phyloP scores from a whole-genome alignment of 2,888 invertebrate genomes.

The Hyalella azteca region DNA sequence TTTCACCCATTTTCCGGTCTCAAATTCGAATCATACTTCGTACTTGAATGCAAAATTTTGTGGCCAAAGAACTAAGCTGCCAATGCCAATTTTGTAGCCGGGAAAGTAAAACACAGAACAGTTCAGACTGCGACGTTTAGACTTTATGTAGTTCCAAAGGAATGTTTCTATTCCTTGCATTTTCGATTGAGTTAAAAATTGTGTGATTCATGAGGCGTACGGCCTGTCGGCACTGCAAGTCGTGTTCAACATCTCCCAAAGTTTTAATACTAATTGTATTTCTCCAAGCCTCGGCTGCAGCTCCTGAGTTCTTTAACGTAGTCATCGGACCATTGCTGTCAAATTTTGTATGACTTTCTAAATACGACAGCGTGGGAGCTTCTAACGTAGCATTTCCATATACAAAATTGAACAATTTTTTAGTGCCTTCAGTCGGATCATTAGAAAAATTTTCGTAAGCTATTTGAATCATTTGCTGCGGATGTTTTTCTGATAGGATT shows the following conservation, averaged over 20 bases:
- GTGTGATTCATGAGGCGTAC: constrained; percentile 40
- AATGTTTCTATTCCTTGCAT: constrained; percentile 30
- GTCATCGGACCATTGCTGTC: constrained; percentile 15
- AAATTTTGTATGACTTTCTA: constrained; percentile 35
- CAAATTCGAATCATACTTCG: no score
- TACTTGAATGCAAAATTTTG: no score
- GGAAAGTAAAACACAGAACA: no score
- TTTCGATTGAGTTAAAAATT: constrained; percentile 1
- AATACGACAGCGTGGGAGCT: background rate
- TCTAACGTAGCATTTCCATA: constrained; percentile 14
- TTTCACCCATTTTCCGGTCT: no score
- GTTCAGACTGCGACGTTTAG: no score
- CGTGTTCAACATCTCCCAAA: constrained; percentile 32
- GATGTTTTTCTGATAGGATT: constrained; percentile 9
- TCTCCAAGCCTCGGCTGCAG: constrained; percentile 44
- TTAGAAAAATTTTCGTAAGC: constrained; percentile 41
- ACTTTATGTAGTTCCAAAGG: constrained; percentile 24
- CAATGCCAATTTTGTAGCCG: no score
- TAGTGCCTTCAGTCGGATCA: background rate
- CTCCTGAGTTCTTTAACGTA: constrained; percentile 38
- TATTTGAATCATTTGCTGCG: constrained; percentile 39
- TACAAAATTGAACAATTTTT: constrained; percentile 35
- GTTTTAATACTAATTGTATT: constrained; percentile 18
- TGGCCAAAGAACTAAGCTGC: no score
- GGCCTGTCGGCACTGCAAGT: constrained; percentile 35